Percentiles rank a stretch among this genome's conserved stretches.
Conservation (phyloP, 1,140 invertebrate genomes). For the Mesaphorura yosii region DNA sequence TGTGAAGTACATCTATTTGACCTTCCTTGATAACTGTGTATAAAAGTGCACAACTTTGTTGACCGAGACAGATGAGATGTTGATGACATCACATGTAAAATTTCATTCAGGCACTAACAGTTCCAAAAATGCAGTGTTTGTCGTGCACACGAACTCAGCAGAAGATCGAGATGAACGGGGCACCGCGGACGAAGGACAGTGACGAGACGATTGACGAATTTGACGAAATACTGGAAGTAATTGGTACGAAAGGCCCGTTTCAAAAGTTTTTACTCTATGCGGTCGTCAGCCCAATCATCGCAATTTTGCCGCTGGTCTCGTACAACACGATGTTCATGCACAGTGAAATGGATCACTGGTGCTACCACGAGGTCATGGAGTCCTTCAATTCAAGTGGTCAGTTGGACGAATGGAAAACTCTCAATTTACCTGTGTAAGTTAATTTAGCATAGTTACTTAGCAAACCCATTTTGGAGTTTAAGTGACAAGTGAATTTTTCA, state of each 20-base stretch:
- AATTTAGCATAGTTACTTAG: not conserved
- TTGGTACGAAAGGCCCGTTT: slow-evolving; percentile 15
- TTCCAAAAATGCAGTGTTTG: no score
- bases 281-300: slow-evolving; percentile 10
- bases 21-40: no score
- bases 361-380: slow-evolving; percentile 14
- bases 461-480: not conserved
- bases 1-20: no score
- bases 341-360: slow-evolving; percentile 19
- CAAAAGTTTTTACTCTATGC: slow-evolving; percentile 19
- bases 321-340: slow-evolving; percentile 11
- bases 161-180: no score
- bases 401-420: slow-evolving; percentile 21
- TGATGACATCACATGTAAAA: no score
- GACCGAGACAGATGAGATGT: no score
- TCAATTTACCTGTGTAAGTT: slow-evolving; percentile 19
- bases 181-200: no score
- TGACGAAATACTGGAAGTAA: slow-evolving; percentile 19
- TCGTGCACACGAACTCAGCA: no score
- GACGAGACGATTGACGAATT: no score
- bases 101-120: no score
- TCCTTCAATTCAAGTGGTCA: not conserved
- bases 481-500: not conserved
- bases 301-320: slow-evolving; percentile 10
- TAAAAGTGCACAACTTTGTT: no score